Evolutionary conservation across 2,797 vertebrate species (phyloP).

Genomic region (Danio aesculapii): DNA sequence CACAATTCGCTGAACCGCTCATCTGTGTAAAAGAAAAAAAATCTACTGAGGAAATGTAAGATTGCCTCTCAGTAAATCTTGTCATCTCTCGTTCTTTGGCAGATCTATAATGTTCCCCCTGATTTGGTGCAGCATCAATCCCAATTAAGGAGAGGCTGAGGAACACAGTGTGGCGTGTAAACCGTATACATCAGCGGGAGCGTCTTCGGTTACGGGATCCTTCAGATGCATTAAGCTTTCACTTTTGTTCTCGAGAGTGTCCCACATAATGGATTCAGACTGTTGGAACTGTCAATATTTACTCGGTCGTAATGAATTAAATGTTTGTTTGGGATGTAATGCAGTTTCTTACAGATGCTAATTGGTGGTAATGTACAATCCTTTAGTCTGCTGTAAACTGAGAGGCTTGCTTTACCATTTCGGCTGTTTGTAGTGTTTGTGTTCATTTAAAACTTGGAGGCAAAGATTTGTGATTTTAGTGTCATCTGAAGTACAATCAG

Average conservation of each 20-base stretch:
- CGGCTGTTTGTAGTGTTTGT: not conserved
- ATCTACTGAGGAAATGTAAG: constrained; percentile 45
- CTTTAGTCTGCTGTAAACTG: not conserved
- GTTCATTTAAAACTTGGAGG: not conserved
- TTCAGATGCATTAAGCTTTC: constrained; percentile 48
- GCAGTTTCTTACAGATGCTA: constrained; percentile 32
- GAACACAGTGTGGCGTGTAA: constrained; percentile 41
- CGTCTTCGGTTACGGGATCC: constrained; percentile 37
- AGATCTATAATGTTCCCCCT: constrained; percentile 60
- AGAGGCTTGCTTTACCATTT: not conserved
- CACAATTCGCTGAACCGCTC: constrained; percentile 32
- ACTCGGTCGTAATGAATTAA: constrained; percentile 42
- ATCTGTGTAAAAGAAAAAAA: constrained; percentile 45
- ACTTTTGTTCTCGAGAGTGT: constrained; percentile 40
- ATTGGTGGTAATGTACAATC: constrained; percentile 35
- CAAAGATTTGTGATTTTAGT: not conserved
- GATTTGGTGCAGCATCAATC: constrained; percentile 55
- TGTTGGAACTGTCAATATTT: constrained; percentile 55
- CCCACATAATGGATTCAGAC: constrained; percentile 29
- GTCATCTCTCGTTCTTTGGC: constrained; percentile 55
- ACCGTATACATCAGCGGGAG: constrained; percentile 36
- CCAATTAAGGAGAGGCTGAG: constrained; percentile 52
- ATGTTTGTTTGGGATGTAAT: constrained; percentile 50
- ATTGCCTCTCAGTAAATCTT: constrained; percentile 52
- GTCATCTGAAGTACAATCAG: not conserved